Evolutionary conservation across 2,888 invertebrate species (phyloP), one percentile per base, ranked within the genome.

Genomic region (Vandiemenella viatica): DNA sequence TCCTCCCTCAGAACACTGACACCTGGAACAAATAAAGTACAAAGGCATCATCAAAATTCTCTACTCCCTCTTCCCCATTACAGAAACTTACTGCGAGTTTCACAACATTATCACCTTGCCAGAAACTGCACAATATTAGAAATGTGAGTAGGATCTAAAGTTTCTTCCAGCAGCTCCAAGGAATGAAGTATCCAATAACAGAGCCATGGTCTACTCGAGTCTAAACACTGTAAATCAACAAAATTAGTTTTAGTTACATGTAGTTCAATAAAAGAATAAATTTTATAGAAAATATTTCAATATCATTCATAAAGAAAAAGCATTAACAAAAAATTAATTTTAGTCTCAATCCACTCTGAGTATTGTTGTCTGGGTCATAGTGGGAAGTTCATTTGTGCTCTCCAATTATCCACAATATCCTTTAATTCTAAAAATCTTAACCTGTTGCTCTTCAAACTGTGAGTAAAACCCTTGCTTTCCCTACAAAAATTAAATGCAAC

Each of bases 181-280:
- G 90, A 79, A 69, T 98, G 93, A 26, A 96, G 66, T 54, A 89
- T 90, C 98, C 98, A 99, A 64, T 95, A 99, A 60, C 91, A 82
- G 53, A 97, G 71, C 98, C 98, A 98, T 6, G 97, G 83, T 59
- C 95, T 78, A 65, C 95, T 96, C 8, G 91, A 86, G 74, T 98
- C 97, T 55, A 98, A 70, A 61, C 80, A 79, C 77, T 80, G 55
- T 38, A 62, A 62, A 55, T 51, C 13, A 42, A 13, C n/a, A 20
- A 1, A 16, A 3, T 8, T 15, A 8, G 17, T 6, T 4, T 10
- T 15, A 3, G 10, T 38, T 3, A 16, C 13, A 38, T 4, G n/a
- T 4, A 38, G 4, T n/a, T n/a, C n/a, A n/a, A 4, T 8, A 38
- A 15, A 38, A 38, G 17, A 6, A 16, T 32, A n/a, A n/a, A 32